A percentile compares a stretch with the other conserved stretches of the same genome.
Evolutionary conservation across 2,797 vertebrate genomes (phyloP).

Genomic region (Chelonia mydas): DNA sequence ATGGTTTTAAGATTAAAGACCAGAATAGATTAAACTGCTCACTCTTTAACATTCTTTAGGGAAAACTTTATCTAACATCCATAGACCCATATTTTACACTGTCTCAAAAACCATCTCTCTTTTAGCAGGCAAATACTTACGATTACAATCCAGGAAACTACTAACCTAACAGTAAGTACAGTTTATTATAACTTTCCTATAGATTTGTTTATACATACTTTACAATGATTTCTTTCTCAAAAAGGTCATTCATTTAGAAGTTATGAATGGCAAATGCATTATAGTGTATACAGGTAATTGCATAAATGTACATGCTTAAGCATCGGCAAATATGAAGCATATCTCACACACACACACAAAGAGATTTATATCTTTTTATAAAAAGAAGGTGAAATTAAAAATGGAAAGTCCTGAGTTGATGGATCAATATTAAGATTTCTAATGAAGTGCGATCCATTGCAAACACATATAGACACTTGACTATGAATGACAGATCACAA

Average conservation of each 20-base stretch:
- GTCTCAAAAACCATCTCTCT: background rate
- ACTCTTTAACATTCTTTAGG: background rate
- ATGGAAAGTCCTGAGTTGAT: background rate
- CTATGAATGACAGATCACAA: rapidly evolving
- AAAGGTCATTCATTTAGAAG: conserved; percentile 17
- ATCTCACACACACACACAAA: background rate
- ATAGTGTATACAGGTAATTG: background rate
- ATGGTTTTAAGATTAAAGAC: background rate
- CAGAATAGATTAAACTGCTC: background rate
- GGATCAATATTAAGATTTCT: background rate
- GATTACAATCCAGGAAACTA: conserved; percentile 19
- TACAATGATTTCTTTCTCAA: conserved; percentile 20
- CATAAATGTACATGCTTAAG: background rate
- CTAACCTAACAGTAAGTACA: conserved; percentile 6
- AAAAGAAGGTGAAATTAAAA: background rate
- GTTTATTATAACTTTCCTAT: background rate
- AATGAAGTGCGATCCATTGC: background rate
- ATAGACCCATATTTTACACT: background rate
- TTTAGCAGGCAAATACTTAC: background rate
- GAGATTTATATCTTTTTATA: background rate
- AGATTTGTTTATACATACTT: conserved; percentile 9
- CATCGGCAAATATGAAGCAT: background rate
- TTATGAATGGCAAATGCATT: background rate
- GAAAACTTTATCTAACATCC: background rate
- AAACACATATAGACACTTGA: rapidly evolving